These are phyloP conservation scores for Tetramorium parvispinum DNA, from an alignment of 1,140 invertebrate species.

Conservation along the genomic window DNA sequence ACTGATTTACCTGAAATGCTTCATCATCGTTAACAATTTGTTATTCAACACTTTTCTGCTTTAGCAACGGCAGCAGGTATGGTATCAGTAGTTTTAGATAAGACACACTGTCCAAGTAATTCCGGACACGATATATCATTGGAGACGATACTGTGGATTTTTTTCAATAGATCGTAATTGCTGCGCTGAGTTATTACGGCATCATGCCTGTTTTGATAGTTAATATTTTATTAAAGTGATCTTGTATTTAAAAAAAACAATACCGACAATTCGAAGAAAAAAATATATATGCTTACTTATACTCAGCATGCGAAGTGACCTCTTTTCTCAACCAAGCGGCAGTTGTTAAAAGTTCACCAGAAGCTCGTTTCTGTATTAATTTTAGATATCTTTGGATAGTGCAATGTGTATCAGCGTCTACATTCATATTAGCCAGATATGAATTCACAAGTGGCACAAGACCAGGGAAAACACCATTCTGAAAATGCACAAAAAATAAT, in stretches of 20 bases:
- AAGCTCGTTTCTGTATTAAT: conserved; percentile 95
- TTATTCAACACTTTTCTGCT: conserved; percentile 82
- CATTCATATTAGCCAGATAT: conserved; percentile 96
- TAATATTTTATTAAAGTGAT: conserved; percentile 56
- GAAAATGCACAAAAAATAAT: conserved; percentile 34
- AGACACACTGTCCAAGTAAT: conserved; percentile 90
- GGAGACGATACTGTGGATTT: conserved; percentile 90
- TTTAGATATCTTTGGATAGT: conserved; percentile 98
- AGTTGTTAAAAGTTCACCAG: conserved; percentile 94
- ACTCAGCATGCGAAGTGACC: conserved; percentile 95
- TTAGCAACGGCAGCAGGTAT: conserved; percentile 91
- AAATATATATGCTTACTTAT: conserved; percentile 88
- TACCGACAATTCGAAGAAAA: background rate
- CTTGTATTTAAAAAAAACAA: conserved; percentile 2
- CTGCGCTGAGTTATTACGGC: conserved; percentile 95
- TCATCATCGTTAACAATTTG: conserved; percentile 71
- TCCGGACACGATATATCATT: conserved; percentile 91
- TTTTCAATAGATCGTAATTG: conserved; percentile 96
- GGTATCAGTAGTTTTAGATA: conserved; percentile 92
- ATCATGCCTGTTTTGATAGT: conserved; percentile 89
- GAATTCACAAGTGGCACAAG: conserved; percentile 96
- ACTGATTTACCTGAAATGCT: conserved; percentile 41
- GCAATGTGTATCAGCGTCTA: conserved; percentile 98
- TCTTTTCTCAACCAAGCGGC: conserved; percentile 97
- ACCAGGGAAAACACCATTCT: conserved; percentile 96